These are phyloP conservation scores for Chromis chromis DNA, from an alignment of 2,797 vertebrate species.

Conservation along the genomic window DNA sequence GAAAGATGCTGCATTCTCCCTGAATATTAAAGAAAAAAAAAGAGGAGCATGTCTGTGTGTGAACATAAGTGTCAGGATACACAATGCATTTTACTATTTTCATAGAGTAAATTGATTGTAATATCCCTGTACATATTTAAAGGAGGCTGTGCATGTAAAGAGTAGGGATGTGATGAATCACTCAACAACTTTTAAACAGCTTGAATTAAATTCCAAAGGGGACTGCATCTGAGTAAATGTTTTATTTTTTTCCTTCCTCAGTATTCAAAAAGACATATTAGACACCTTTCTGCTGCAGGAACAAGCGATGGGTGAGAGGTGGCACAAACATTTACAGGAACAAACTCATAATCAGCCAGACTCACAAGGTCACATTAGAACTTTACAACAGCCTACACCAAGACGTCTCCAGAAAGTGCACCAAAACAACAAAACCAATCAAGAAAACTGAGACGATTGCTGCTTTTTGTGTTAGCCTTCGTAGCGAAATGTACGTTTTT, in stretches of 20 bases:
- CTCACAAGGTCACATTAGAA: no score
- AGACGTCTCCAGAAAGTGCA: no score
- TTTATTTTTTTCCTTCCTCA: background rate
- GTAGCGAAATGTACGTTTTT: no score
- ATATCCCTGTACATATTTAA: background rate
- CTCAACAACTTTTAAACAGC: background rate
- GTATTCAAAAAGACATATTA: background rate
- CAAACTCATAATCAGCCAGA: no score
- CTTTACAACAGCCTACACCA: no score
- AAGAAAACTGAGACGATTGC: no score
- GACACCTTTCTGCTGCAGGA: no score
- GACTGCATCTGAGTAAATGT: background rate
- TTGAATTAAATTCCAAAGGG: background rate
- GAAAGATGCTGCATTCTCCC: conserved; percentile 12
- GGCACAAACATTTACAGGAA: no score
- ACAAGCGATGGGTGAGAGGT: rapidly evolving
- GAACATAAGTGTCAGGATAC: background rate
- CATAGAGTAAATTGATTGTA: background rate
- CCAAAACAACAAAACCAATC: no score
- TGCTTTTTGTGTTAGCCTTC: no score
- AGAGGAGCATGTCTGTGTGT: background rate
- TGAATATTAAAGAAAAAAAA: conserved; percentile 24
- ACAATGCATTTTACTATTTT: background rate
- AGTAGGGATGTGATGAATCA: background rate
- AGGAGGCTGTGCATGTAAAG: background rate